Evolutionary conservation across 2,888 invertebrate genomes (phyloP).

Genomic region (Drosophila kuntzei): DNA sequence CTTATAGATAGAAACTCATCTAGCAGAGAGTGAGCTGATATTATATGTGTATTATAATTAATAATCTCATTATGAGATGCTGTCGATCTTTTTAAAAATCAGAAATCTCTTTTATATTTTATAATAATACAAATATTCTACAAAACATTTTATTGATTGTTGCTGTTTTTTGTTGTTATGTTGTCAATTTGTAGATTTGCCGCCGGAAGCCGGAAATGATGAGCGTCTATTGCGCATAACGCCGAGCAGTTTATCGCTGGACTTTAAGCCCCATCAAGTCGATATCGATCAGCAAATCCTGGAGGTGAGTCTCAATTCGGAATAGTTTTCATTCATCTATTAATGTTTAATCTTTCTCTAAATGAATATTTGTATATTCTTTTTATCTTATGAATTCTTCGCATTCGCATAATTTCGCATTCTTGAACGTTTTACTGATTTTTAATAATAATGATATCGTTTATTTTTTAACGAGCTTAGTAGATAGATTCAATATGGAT

Average conservation of each 20-base stretch:
- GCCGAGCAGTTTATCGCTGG: slow-evolving; percentile 82
- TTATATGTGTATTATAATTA: neutral
- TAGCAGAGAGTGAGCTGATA: neutral
- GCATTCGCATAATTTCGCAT: neutral
- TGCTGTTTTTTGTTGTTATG: slow-evolving; percentile 1
- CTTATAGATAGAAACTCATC: slow-evolving; percentile 1
- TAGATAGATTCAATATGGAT: neutral
- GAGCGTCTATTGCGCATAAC: slow-evolving; percentile 84
- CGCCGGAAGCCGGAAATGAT: slow-evolving; percentile 85
- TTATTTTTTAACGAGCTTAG: neutral
- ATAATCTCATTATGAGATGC: slow-evolving; percentile 1
- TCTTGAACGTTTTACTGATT: neutral
- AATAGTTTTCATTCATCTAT: neutral
- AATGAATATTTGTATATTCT: neutral
- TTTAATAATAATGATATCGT: neutral
- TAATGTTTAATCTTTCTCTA: neutral
- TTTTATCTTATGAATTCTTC: neutral
- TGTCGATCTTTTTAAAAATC: neutral
- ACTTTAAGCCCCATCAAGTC: slow-evolving; percentile 82
- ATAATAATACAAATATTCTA: neutral
- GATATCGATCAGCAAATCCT: slow-evolving; percentile 86
- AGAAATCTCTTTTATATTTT: neutral
- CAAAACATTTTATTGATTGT: neutral
- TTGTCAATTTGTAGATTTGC: slow-evolving; percentile 83
- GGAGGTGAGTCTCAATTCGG: slow-evolving; percentile 77